A percentile compares a stretch with the other conserved stretches of the same genome.
These are phyloP conservation scores for Drosophila simulans DNA, from an alignment of 1,140 invertebrate species.

Conservation along the genomic window DNA sequence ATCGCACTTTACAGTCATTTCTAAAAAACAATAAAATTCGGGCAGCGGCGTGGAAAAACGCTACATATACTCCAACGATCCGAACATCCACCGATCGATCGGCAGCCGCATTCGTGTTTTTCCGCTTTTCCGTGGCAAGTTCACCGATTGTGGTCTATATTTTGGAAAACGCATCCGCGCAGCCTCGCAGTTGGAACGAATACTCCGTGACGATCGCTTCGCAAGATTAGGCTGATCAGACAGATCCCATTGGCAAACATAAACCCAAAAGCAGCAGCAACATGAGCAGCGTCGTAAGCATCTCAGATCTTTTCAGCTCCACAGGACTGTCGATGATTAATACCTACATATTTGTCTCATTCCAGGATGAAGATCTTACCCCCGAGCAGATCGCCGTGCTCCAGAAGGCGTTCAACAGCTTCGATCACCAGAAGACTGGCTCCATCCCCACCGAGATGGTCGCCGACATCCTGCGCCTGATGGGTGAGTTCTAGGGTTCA, in stretches of 20 bases:
- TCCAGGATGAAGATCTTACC: slow-evolving; percentile 88
- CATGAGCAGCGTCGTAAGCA: slow-evolving; percentile 71
- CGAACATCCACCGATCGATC: slow-evolving; percentile 23
- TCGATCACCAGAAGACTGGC: slow-evolving; percentile 96
- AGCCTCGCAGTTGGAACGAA: slow-evolving; percentile 73
- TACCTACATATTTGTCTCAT: slow-evolving; percentile 20
- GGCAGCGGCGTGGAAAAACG: slow-evolving; percentile 71
- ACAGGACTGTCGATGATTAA: slow-evolving; percentile 9
- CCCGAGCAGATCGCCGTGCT: slow-evolving; percentile 90
- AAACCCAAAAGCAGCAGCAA: slow-evolving; percentile 49
- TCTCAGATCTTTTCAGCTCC: not conserved
- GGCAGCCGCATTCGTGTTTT: slow-evolving; percentile 18
- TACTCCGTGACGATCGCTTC: slow-evolving; percentile 71
- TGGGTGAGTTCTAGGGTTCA: slow-evolving; percentile 87
- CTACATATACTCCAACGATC: slow-evolving; percentile 53
- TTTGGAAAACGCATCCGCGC: slow-evolving; percentile 76
- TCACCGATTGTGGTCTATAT: slow-evolving; percentile 76
- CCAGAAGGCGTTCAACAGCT: slow-evolving; percentile 97
- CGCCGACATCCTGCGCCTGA: slow-evolving; percentile 95
- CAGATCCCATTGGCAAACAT: slow-evolving; percentile 17
- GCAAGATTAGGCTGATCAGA: slow-evolving; percentile 55
- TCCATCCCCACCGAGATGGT: slow-evolving; percentile 98
- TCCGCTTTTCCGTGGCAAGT: slow-evolving; percentile 62
- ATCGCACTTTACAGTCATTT: slow-evolving; percentile 79
- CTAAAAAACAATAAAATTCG: slow-evolving; percentile 82